These are phyloP conservation scores for Petroica traversi DNA, from an alignment of 2,113 vertebrate genomes.

Conservation along the genomic window DNA sequence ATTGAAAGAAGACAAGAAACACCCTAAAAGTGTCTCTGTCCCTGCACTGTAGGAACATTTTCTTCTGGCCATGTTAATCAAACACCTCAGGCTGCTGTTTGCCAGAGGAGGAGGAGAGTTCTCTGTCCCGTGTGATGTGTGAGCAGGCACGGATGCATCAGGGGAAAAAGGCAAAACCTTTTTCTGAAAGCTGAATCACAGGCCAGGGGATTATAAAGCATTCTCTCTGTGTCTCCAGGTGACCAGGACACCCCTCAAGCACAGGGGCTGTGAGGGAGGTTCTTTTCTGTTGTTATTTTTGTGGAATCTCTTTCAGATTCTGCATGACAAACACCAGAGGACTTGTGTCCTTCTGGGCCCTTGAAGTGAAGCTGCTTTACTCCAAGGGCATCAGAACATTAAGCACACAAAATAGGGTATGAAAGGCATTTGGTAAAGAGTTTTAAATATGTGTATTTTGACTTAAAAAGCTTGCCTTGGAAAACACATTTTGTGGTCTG, in stretches of 20 bases:
- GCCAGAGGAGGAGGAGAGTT: not conserved
- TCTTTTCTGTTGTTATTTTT: not conserved
- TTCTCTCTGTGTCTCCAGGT: not conserved
- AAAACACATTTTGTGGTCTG: not conserved
- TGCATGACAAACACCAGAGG: not conserved
- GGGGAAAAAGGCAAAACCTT: not conserved
- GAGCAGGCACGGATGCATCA: not conserved
- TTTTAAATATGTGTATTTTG: not conserved
- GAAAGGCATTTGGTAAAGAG: not conserved
- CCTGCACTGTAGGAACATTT: not conserved
- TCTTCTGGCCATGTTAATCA: not conserved
- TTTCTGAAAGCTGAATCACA: not conserved
- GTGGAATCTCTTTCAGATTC: not conserved
- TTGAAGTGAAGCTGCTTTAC: not conserved
- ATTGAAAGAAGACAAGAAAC: not conserved
- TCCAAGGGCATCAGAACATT: not conserved
- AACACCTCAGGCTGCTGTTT: not conserved
- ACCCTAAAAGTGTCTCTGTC: not conserved
- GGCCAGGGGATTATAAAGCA: not conserved
- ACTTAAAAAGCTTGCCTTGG: not conserved
- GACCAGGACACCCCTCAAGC: not conserved
- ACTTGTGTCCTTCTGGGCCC: not conserved
- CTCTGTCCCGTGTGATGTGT: not conserved
- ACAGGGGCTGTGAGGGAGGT: accelerated
- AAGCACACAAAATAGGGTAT: not conserved